phyloP scores from a whole-genome alignment of 2,888 invertebrate species.

The Caenorhabditis parvicauda region DNA sequence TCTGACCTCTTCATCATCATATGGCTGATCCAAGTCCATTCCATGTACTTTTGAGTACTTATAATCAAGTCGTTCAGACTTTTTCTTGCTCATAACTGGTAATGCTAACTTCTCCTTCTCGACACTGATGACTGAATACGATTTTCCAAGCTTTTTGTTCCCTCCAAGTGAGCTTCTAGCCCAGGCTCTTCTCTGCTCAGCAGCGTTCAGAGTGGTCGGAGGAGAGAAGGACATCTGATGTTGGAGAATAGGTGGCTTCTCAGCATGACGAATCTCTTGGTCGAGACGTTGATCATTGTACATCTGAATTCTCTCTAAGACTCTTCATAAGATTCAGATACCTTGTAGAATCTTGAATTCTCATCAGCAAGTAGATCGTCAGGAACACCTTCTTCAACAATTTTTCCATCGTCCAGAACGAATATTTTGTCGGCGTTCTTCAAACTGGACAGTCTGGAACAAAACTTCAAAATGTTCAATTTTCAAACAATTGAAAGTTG shows the following conservation, averaged over 20 bases:
- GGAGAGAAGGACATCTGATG: conserved; percentile 29
- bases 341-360: conserved; percentile 42
- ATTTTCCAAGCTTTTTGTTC: conserved; percentile 51
- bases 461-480: too few species aligned
- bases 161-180: conserved; percentile 55
- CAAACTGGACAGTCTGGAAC: conserved; percentile 44
- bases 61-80: conserved; percentile 40
- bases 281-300: conserved; percentile 51
- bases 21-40: conserved; percentile 17
- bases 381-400: conserved; percentile 57
- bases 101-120: conserved; percentile 52
- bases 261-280: conserved; percentile 26
- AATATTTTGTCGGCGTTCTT: conserved; percentile 56
- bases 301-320: conserved; percentile 26
- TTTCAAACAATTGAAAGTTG: not conserved
- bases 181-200: conserved; percentile 50
- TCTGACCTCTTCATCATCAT: conserved; percentile 18
- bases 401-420: conserved; percentile 54
- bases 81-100: conserved; percentile 57
- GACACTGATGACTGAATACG: conserved; percentile 54
- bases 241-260: conserved; percentile 26
- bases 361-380: conserved; percentile 49
- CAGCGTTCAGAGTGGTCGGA: conserved; percentile 31
- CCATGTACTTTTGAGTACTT: conserved; percentile 34
- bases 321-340: conserved; percentile 2